Evolutionary conservation across 2,888 invertebrate genomes (phyloP), one percentile per base, ranked within the genome.

Genomic region (Parascotia fuliginaria): DNA sequence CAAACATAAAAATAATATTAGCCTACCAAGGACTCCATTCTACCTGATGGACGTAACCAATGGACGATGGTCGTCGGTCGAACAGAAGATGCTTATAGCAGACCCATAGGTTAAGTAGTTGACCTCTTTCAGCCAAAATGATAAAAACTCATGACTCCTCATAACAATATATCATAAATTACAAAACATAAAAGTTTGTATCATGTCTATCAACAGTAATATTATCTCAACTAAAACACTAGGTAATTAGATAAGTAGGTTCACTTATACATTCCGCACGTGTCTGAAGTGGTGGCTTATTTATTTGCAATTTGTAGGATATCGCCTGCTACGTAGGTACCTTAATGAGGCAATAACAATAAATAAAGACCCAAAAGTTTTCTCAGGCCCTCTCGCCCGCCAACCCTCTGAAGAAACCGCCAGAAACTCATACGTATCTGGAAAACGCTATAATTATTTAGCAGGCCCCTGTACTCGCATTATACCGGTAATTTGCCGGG

Each of bases 341-440:
- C 87, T 87, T 92, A 92, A 92, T 91, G 91, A 91, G 89, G 90
- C 81, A 89, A 92, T 92, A 92, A 92, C 91, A 90, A 91, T 92
- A 92, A 92, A 92, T 92, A 91, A 89, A 83, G 91, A 86, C 91
- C 91, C 91, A 86, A 91, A 91, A 91, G 84, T 91, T 91, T 89
- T 87, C 87, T 88, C 79, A 79, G 83, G 80, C 79, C 79, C 79
- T 81, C 81, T 79, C 83, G 81, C 85, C 76, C 79, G 78, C 70
- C 75, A 81, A 83, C 87, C 89, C 88, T 86, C 79, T 77, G 80
- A 87, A 89, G 86, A 79, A 87, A 83, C 86, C 83, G 72, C 80
- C 81, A 75, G 71, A 70, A 80, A 81, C 82, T 84, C 84, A 83
- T 81, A 83, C 80, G 84, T 83, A 83, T 77, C 79, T 78, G 80